Conservation (phyloP, 2,113 vertebrate species). For the Cnemophilus loriae region DNA sequence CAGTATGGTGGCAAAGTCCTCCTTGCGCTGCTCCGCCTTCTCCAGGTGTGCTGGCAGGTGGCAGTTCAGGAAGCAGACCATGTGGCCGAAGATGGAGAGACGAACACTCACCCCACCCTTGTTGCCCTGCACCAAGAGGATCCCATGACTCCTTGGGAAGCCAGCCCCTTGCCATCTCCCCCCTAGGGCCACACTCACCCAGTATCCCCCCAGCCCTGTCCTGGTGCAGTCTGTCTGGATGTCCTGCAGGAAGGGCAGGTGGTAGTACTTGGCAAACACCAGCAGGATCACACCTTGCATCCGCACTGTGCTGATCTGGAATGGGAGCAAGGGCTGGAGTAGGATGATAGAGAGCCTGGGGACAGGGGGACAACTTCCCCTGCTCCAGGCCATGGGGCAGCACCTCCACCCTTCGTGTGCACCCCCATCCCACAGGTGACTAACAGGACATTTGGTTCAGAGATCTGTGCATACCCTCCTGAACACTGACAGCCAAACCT, state of each 20-base stretch:
- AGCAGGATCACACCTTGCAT: conserved; percentile 96
- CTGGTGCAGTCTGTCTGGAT: conserved; percentile 90
- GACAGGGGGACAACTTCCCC: background rate
- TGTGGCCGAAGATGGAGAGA: conserved; percentile 88
- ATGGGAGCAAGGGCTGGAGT: background rate
- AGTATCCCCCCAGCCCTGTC: conserved; percentile 83
- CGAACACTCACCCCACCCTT: conserved; percentile 92
- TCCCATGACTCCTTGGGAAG: background rate
- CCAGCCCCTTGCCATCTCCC: conserved; percentile 41
- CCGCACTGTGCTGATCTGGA: conserved; percentile 89
- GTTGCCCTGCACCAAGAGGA: conserved; percentile 81
- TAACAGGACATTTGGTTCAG: background rate
- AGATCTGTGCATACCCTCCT: background rate
- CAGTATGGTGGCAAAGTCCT: conserved; percentile 95
- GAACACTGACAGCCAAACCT: background rate
- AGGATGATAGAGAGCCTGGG: background rate
- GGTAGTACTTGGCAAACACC: conserved; percentile 90
- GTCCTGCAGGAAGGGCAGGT: conserved; percentile 84
- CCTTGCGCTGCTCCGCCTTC: conserved; percentile 93
- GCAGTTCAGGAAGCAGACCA: conserved; percentile 97
- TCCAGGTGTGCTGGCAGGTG: conserved; percentile 97
- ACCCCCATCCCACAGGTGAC: background rate
- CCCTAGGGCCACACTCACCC: conserved; percentile 70
- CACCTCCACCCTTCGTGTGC: background rate
- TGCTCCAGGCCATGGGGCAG: background rate